Percentiles rank a stretch among this genome's conserved stretches.
Evolutionary conservation across 2,888 invertebrate genomes (phyloP).

Genomic region (Priocnemis perturbator): DNA sequence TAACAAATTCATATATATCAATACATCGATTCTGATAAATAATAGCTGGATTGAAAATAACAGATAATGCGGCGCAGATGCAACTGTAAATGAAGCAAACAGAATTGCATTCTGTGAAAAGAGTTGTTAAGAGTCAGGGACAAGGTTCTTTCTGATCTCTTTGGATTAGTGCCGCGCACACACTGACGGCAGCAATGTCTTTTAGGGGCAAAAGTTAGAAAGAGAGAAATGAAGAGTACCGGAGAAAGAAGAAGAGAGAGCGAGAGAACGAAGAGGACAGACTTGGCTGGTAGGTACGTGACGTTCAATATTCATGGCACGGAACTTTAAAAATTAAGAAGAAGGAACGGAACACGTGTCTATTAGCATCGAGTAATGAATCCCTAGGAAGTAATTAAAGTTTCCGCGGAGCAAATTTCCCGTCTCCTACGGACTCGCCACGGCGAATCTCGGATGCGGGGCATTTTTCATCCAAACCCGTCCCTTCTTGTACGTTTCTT

Average conservation of each 20-base stretch:
- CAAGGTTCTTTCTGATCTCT: no score
- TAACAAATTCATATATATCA: no score
- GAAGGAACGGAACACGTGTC: slow-evolving; percentile 63
- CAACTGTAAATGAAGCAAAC: no score
- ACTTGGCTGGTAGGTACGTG: slow-evolving; percentile 45
- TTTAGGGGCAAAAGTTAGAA: background rate
- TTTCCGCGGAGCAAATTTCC: slow-evolving; percentile 65
- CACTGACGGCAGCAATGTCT: no score
- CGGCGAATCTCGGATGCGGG: slow-evolving; percentile 45
- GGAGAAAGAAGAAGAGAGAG: slow-evolving; percentile 4
- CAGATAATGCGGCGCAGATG: no score
- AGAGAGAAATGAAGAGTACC: background rate
- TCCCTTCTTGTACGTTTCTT: slow-evolving; percentile 30
- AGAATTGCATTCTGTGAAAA: no score
- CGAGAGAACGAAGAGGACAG: slow-evolving; percentile 17
- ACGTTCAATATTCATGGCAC: slow-evolving; percentile 66
- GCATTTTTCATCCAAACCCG: slow-evolving; percentile 56
- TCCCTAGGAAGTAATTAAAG: slow-evolving; percentile 72
- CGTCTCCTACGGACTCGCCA: slow-evolving; percentile 32
- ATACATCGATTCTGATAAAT: no score
- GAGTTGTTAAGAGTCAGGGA: no score
- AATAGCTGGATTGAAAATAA: no score
- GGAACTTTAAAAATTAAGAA: slow-evolving; percentile 57
- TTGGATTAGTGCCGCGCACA: no score
- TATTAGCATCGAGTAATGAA: slow-evolving; percentile 72